These are phyloP conservation scores for Cydia fagiglandana DNA, from an alignment of 1,140 invertebrate species.

Conservation along the genomic window DNA sequence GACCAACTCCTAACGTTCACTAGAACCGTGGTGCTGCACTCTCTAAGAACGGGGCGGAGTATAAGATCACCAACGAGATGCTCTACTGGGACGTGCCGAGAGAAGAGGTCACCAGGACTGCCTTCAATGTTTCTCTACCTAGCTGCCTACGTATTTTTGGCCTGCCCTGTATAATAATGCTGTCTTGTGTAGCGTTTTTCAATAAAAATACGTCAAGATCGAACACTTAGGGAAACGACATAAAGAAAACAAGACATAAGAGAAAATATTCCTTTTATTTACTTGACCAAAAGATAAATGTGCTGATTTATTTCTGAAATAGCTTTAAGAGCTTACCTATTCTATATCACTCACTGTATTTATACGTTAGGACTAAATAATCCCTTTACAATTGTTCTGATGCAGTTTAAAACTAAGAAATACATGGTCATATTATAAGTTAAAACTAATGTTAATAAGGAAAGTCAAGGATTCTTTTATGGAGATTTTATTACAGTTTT, in stretches of 20 bases:
- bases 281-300: constrained; percentile 45
- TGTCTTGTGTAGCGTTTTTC: no score
- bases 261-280: constrained; percentile 47
- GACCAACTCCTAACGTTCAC: constrained; percentile 66
- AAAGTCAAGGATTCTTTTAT: not conserved
- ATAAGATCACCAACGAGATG: constrained; percentile 69
- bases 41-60: constrained; percentile 45
- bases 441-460: not conserved
- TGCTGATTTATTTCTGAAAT: constrained; percentile 45
- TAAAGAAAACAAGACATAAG: constrained; percentile 30
- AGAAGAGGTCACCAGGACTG: constrained; percentile 42
- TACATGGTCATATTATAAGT: not conserved
- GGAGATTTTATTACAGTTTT: not conserved
- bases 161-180: no score
- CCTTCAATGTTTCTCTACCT: no score
- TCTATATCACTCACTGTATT: constrained; percentile 37
- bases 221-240: not conserved
- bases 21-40: constrained; percentile 54
- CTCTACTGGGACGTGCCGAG: constrained; percentile 58
- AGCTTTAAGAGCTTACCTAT: constrained; percentile 45
- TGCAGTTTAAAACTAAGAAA: not conserved
- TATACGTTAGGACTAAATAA: not conserved
- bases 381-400: not conserved
- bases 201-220: no score
- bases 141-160: no score